phyloP scores from a whole-genome alignment of 2,797 vertebrate species.

The Scarus forsteni region DNA sequence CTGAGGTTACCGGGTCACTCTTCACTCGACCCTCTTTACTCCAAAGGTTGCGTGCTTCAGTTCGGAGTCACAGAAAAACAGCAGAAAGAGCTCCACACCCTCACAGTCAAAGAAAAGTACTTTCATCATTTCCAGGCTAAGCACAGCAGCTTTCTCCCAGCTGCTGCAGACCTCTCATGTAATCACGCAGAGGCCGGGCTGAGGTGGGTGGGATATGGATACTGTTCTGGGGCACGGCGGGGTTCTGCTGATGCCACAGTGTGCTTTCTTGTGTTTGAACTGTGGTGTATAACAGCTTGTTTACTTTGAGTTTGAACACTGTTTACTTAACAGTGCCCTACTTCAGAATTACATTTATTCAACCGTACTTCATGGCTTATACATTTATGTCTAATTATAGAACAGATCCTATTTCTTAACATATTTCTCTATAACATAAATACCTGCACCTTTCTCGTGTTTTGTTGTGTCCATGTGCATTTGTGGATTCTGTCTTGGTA shows the following conservation, averaged over 20 bases:
- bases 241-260: slow-evolving; percentile 3
- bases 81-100: slow-evolving; percentile 36
- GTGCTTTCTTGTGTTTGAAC: slow-evolving; percentile 26
- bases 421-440: too few relatives aligned
- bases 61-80: slow-evolving; percentile 17
- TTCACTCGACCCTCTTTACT: slow-evolving; percentile 14
- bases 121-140: slow-evolving; percentile 46
- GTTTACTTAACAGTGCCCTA: too few relatives aligned
- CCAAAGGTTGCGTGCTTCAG: slow-evolving; percentile 3
- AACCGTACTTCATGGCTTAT: too few relatives aligned
- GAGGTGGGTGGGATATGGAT: slow-evolving; percentile 30
- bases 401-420: too few relatives aligned
- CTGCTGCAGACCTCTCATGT: slow-evolving; percentile 32
- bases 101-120: slow-evolving; percentile 20
- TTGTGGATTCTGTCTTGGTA: too few relatives aligned
- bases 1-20: slow-evolving; percentile 24
- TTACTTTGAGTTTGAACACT: slow-evolving; percentile 3
- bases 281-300: background rate
- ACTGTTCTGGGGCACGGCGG: slow-evolving; percentile 7
- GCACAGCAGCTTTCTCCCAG: slow-evolving; percentile 31
- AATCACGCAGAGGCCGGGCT: slow-evolving; percentile 10
- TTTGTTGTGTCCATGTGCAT: too few relatives aligned
- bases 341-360: too few relatives aligned
- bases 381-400: too few relatives aligned
- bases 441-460: too few relatives aligned